Conservation (phyloP, 1,140 invertebrate genomes). For the Sarcophaga peregrina region DNA sequence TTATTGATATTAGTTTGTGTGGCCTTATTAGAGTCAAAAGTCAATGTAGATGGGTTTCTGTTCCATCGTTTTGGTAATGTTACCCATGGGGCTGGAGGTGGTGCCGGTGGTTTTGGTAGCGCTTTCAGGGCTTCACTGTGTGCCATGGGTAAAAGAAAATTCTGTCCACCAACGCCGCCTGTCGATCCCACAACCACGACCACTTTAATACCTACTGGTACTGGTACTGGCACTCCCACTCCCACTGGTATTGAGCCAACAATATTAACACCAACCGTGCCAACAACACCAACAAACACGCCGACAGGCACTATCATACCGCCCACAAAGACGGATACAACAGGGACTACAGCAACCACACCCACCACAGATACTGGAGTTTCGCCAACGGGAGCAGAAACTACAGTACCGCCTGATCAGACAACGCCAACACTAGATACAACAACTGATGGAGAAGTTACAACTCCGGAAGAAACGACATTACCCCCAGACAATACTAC, state of each 20-base stretch:
- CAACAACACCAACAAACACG: neutral
- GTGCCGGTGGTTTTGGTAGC: neutral
- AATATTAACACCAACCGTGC: neutral
- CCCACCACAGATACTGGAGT: neutral
- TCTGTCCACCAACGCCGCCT: neutral
- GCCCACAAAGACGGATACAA: neutral
- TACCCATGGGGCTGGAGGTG: neutral
- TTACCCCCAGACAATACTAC: no score
- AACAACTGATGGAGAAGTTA: neutral
- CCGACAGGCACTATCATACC: neutral
- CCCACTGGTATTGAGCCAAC: neutral
- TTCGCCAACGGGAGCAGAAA: neutral
- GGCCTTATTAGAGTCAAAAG: no score
- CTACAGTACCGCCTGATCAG: neutral
- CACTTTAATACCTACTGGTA: neutral
- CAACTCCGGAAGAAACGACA: neutral
- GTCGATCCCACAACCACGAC: neutral
- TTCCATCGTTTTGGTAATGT: no score
- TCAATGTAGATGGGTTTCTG: no score
- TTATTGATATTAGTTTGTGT: no score
- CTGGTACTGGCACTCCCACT: neutral
- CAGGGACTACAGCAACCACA: neutral
- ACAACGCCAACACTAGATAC: neutral
- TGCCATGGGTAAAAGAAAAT: slow-evolving; percentile 3
- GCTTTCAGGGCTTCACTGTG: neutral